phyloP scores from a whole-genome alignment of 2,797 vertebrate genomes.

The Hippocampus kuda region DNA sequence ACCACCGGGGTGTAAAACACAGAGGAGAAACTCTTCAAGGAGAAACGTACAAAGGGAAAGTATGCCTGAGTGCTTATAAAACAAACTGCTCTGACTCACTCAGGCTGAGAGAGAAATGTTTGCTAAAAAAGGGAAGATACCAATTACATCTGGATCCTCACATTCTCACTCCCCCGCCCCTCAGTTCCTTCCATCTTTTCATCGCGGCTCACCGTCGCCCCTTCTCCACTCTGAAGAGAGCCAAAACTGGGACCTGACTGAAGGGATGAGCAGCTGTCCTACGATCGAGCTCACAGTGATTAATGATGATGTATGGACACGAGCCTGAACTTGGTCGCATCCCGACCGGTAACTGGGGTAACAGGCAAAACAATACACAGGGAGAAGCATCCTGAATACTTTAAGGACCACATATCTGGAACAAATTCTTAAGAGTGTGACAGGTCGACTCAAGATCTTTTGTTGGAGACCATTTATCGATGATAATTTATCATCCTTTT shows the following conservation, averaged over 20 bases:
- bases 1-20: constrained; percentile 33
- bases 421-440: neutral
- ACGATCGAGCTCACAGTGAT: neutral
- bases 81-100: constrained; percentile 54
- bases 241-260: constrained; percentile 25
- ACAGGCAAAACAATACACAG: neutral
- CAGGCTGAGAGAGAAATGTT: constrained; percentile 41
- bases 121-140: constrained; percentile 64
- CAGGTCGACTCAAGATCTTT: neutral
- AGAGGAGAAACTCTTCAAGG: constrained; percentile 51
- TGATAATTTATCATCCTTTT: neutral
- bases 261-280: constrained; percentile 6
- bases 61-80: constrained; percentile 44
- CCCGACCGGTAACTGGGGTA: neutral
- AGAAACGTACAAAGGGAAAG: constrained; percentile 55
- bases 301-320: neutral
- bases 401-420: neutral
- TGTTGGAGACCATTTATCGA: neutral
- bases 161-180: constrained; percentile 47
- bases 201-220: neutral
- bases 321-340: neutral
- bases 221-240: constrained; percentile 25
- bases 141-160: constrained; percentile 51
- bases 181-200: constrained; percentile 40
- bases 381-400: neutral